Evolutionary conservation across 2,888 invertebrate species (phyloP), one percentile per base, ranked within the genome.

Genomic region (Incurvaria masculella): DNA sequence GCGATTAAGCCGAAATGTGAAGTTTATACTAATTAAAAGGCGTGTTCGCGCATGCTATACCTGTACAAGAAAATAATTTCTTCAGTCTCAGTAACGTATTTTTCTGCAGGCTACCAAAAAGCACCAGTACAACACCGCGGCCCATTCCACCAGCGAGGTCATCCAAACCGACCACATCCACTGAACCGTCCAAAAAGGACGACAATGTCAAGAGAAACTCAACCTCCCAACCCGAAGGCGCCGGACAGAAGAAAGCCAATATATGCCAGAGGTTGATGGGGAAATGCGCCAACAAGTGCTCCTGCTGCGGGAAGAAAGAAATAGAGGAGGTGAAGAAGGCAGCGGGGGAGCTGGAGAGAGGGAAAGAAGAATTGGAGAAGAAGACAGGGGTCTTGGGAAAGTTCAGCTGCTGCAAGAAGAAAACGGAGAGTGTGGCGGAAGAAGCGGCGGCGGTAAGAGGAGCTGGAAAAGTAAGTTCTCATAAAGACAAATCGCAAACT

Each of bases 251-350:
- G 2, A 71, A 69, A 56, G 61, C 66, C 0, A 76, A 72, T 59
- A 66, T 76, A 48, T 72, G 76, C 53, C 60, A 62, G 26, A 57
- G 76, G 11, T 59, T 76, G 6, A 64, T 74, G 59, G 68, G 68
- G 2, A 76, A 76, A 54, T 76, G 75, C 51, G 49, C 46, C 6
- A 71, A 69, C 53, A 76, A 81, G 53, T 82, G 81, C 52, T 66
- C 79, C n/a, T 74, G 75, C 53, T 81, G 78, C 51, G 59, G 65
- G 19, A 72, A 70, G 53, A 61, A 61, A 2, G 62, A 59, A 19
- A 61, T 66, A 23, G 67, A 65, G 2, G 68, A 66, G 2, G 56
- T 57, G 27, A 52, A 54, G 18, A 58, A 53, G 27, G 48, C 46
- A 54, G 45, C 38, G 21, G 44, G 45, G 21, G 49, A 53, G 4